These are phyloP conservation scores for Cuculus canorus DNA, from an alignment of 2,797 vertebrate genomes.

Conservation along the genomic window DNA sequence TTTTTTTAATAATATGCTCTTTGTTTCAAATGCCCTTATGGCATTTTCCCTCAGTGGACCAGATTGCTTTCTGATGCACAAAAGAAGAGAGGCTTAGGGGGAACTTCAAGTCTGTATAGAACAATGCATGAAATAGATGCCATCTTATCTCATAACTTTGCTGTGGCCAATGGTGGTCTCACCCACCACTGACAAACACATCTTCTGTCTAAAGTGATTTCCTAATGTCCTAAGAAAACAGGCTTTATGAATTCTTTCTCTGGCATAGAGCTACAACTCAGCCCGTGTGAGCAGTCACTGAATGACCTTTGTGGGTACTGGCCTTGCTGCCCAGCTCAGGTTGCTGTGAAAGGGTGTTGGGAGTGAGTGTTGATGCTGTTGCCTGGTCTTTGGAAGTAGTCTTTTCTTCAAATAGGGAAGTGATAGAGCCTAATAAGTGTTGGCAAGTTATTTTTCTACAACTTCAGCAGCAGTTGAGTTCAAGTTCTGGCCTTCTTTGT, in stretches of 20 bases:
- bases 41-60: background rate
- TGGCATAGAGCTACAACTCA: background rate
- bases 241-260: background rate
- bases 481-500: background rate
- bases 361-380: background rate
- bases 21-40: background rate
- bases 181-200: background rate
- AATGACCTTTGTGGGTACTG: background rate
- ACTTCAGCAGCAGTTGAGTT: background rate
- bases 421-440: background rate
- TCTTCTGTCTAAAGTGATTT: background rate
- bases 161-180: background rate
- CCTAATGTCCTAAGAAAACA: background rate
- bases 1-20: background rate
- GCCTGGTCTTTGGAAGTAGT: background rate
- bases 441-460: background rate
- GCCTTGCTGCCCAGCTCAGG: background rate
- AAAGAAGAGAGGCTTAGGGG: background rate
- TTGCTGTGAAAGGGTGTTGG: background rate
- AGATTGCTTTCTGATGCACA: background rate
- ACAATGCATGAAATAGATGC: background rate
- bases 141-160: background rate
- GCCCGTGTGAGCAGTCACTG: fast-evolving
- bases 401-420: conserved; percentile 16
- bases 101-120: background rate